These are phyloP conservation scores for Oreonectes daqikongensis DNA, from an alignment of 2,797 vertebrate genomes.

Conservation along the genomic window DNA sequence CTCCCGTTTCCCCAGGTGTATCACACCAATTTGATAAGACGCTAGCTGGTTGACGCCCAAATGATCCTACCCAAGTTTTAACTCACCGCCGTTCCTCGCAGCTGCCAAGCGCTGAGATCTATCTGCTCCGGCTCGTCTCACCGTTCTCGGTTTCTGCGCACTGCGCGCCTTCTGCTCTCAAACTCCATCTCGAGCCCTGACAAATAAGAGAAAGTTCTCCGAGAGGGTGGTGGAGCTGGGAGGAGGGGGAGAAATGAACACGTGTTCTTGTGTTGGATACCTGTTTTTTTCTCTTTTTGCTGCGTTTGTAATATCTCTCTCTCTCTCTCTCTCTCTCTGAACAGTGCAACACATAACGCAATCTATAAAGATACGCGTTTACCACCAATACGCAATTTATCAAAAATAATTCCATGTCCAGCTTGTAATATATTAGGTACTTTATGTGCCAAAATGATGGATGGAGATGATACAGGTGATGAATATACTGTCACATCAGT, in stretches of 20 bases:
- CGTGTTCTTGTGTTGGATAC: slow-evolving; percentile 42
- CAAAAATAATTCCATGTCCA: slow-evolving; percentile 29
- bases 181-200: slow-evolving; percentile 73
- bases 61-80: slow-evolving; percentile 48
- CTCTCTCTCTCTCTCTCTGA: slow-evolving; percentile 4
- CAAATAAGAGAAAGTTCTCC: slow-evolving; percentile 63
- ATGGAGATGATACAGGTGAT: slow-evolving; percentile 21
- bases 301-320: slow-evolving; percentile 22
- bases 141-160: slow-evolving; percentile 73
- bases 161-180: slow-evolving; percentile 67
- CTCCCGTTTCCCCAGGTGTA: slow-evolving; percentile 42
- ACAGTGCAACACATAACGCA: slow-evolving; percentile 5
- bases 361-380: neutral
- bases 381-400: slow-evolving; percentile 6
- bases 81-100: slow-evolving; percentile 13
- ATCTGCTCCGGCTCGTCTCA: slow-evolving; percentile 57
- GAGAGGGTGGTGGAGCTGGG: slow-evolving; percentile 32
- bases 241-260: slow-evolving; percentile 13
- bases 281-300: slow-evolving; percentile 2
- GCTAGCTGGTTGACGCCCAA: slow-evolving; percentile 31
- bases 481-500: slow-evolving; percentile 33
- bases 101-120: slow-evolving; percentile 49
- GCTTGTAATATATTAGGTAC: slow-evolving; percentile 27
- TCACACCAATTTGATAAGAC: slow-evolving; percentile 26
- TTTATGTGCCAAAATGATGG: slow-evolving; percentile 41